Percentiles rank a stretch among this genome's conserved stretches.
Conservation (phyloP, 1,140 invertebrate genomes). For the Cydia amplana region DNA sequence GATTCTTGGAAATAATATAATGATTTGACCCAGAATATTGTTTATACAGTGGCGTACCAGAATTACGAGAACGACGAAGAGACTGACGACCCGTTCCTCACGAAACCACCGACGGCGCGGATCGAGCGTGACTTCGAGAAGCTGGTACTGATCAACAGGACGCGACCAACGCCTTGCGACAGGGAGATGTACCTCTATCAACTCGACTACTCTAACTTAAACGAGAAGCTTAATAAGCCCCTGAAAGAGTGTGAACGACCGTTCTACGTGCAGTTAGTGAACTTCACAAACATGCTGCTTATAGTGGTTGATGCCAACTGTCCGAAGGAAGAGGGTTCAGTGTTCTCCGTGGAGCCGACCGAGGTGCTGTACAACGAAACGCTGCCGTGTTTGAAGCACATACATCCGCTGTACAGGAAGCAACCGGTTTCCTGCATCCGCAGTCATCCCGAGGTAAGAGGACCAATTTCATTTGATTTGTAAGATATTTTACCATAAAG, state of each 20-base stretch:
- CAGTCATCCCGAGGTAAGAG: slow-evolving; percentile 84
- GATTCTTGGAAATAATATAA: not conserved
- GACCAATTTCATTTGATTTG: slow-evolving; percentile 13
- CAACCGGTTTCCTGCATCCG: slow-evolving; percentile 85
- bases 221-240: slow-evolving; percentile 66
- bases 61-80: slow-evolving; percentile 76
- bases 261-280: slow-evolving; percentile 90
- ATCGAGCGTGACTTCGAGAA: slow-evolving; percentile 81
- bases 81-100: slow-evolving; percentile 65
- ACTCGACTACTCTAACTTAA: slow-evolving; percentile 65
- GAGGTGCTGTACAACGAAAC: slow-evolving; percentile 83
- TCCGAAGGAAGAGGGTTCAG: slow-evolving; percentile 66
- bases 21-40: slow-evolving; percentile 10
- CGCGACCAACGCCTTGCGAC: slow-evolving; percentile 89
- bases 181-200: slow-evolving; percentile 81
- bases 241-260: slow-evolving; percentile 78
- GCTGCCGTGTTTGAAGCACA: slow-evolving; percentile 83
- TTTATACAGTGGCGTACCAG: slow-evolving; percentile 62
- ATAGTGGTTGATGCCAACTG: slow-evolving; percentile 88
- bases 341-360: slow-evolving; percentile 81
- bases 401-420: slow-evolving; percentile 81
- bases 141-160: slow-evolving; percentile 86
- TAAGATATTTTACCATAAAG: too few species aligned
- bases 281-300: slow-evolving; percentile 90
- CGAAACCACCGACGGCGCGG: slow-evolving; percentile 68